Conservation (phyloP, 37 sponge, comb jelly and placozoan species). For the Halichondria panicea region DNA sequence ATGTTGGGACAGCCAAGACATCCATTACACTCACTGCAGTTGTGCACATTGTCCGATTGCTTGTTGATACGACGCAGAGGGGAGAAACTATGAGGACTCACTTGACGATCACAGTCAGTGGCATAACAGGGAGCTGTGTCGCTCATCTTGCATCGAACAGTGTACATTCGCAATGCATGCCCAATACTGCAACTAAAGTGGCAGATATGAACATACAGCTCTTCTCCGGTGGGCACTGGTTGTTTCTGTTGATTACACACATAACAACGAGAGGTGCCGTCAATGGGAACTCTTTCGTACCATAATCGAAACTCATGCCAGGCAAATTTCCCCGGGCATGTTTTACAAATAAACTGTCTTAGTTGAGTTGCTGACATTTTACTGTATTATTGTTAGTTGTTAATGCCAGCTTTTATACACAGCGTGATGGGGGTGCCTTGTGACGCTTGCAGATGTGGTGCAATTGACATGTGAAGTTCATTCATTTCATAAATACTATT, state of each 20-base stretch:
- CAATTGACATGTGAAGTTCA: no score
- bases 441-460: no score
- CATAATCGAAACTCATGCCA: not conserved
- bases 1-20: constrained; percentile 30
- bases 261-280: not conserved
- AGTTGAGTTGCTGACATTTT: no score
- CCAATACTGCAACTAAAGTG: not conserved
- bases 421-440: no score
- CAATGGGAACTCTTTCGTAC: not conserved
- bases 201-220: not conserved
- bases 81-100: not conserved
- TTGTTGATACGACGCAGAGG: not conserved
- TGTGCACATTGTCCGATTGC: constrained; percentile 23
- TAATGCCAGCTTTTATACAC: no score
- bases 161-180: not conserved
- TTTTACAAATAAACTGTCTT: not conserved
- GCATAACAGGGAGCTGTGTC: constrained; percentile 27
- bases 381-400: no score
- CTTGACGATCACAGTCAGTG: not conserved
- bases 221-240: constrained; percentile 3
- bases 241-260: not conserved
- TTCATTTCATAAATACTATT: no score
- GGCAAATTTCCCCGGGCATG: not conserved
- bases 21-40: constrained; percentile 46
- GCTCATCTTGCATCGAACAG: not conserved